Evolutionary conservation across 1,140 invertebrate genomes (phyloP).

Genomic region (Ericerus pela): DNA sequence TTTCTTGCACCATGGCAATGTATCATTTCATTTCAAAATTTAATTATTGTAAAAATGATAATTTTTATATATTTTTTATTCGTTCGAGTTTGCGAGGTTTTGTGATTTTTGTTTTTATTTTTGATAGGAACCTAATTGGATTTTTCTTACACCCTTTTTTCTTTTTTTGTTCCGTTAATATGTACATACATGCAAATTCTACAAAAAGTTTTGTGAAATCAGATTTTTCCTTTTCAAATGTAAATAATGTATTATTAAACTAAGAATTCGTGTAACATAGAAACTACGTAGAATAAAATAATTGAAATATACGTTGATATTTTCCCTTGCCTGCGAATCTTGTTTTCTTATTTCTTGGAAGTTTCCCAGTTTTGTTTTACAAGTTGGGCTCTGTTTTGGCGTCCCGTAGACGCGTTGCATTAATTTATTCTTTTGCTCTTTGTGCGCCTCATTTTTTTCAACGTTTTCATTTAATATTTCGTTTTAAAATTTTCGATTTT

Average conservation of each 20-base stretch:
- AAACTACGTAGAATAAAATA: background rate
- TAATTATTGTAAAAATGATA: no score
- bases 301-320: slow-evolving; percentile 2
- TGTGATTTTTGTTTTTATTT: background rate
- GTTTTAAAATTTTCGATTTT: background rate
- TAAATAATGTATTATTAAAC: background rate
- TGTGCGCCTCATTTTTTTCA: slow-evolving; percentile 33
- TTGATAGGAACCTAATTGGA: no score
- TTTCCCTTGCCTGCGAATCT: slow-evolving; percentile 5
- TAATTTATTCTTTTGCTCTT: slow-evolving; percentile 32
- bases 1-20: no score
- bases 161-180: background rate
- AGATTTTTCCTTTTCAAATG: background rate
- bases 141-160: no score
- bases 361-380: background rate
- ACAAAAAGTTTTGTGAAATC: no score
- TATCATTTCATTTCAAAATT: no score
- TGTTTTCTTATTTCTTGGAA: background rate
- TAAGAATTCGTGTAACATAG: background rate
- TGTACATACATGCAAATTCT: background rate
- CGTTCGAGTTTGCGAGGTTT: no score
- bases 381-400: slow-evolving; percentile 45
- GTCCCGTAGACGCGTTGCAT: slow-evolving; percentile 31
- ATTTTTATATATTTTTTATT: no score
- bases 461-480: background rate